These are phyloP conservation scores for Propsilocerus akamusi DNA, from an alignment of 1,140 invertebrate genomes.

Conservation along the genomic window DNA sequence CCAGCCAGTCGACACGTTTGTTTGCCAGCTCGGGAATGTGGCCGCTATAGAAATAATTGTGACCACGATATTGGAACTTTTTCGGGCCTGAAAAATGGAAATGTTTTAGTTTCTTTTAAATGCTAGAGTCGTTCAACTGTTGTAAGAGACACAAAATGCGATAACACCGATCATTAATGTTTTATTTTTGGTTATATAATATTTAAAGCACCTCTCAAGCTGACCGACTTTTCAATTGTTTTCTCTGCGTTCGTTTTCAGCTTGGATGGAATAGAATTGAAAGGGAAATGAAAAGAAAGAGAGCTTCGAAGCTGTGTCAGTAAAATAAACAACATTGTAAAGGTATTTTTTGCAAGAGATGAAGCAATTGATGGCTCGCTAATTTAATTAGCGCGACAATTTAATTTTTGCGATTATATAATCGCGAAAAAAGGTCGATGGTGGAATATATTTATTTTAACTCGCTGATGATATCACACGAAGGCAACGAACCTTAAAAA, in stretches of 20 bases:
- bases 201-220: slow-evolving; percentile 5
- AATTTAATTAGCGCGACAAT: not conserved
- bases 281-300: not conserved
- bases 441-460: too few relatives aligned
- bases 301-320: too few relatives aligned
- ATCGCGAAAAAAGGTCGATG: too few relatives aligned
- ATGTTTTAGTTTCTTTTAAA: slow-evolving; percentile 5
- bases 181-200: slow-evolving; percentile 15
- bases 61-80: slow-evolving; percentile 67
- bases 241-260: not conserved
- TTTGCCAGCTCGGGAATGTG: slow-evolving; percentile 58
- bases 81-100: slow-evolving; percentile 53
- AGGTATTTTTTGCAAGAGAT: not conserved
- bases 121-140: not conserved
- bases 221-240: not conserved
- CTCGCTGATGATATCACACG: too few relatives aligned
- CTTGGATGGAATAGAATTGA: not conserved
- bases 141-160: slow-evolving; percentile 9
- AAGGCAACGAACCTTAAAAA: too few relatives aligned
- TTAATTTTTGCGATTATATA: too few relatives aligned
- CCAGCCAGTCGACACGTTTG: slow-evolving; percentile 73
- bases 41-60: slow-evolving; percentile 77
- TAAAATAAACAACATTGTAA: not conserved
- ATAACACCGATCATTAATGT: not conserved
- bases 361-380: not conserved